Base-by-base conservation (phyloP, 2,888 invertebrate genomes). In the Pharmacophagus antenor region DNA sequence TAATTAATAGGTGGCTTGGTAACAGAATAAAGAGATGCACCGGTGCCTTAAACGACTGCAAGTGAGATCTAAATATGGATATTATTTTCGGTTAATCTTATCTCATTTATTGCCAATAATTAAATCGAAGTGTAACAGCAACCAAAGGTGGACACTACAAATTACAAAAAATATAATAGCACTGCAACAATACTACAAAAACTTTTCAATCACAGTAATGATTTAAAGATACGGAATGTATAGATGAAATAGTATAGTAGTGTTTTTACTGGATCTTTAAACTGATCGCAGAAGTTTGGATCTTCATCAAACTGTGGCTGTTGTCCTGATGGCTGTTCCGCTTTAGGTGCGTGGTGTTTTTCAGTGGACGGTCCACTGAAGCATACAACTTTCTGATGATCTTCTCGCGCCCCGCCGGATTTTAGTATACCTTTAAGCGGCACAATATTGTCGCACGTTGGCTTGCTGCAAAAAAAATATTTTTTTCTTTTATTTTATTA, bases 301-400 rank as follows among this genome's bases (percentile, higher is more conserved):
- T 80, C 82, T 0, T 85, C 82, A 31, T 70, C 69, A 65, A 65
- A 88, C 62, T 77, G 86, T 0, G 87, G 84, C 56, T 85, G 85
- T 47, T 83, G 73, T 0, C 81, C 85, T 0, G 84, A 74, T 23
- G 82, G 78, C 37, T 63, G 62, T 25, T 51, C 8, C 6, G 27
- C 62, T 15, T 50, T 23, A 2, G 65, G 48, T 15, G 62, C 74
- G 0, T 78, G 71, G 42, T 79, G 80, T 22, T 82, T 82, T 27
- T 80, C 71, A 0, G 78, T 62, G n/a, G 82, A 79, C 0, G 90
- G 88, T 0, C 86, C 90, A 61, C 74, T 89, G 77, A 90, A 90
- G 78, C 89, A 90, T 17, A 90, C 88, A 65, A 90, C 80, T 70
- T 88, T 88, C 71, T 89, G 90, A 65, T 89, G 87, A 63, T 89